phyloP scores from a whole-genome alignment of 2,113 vertebrate genomes.

The Seriola dumerili region DNA sequence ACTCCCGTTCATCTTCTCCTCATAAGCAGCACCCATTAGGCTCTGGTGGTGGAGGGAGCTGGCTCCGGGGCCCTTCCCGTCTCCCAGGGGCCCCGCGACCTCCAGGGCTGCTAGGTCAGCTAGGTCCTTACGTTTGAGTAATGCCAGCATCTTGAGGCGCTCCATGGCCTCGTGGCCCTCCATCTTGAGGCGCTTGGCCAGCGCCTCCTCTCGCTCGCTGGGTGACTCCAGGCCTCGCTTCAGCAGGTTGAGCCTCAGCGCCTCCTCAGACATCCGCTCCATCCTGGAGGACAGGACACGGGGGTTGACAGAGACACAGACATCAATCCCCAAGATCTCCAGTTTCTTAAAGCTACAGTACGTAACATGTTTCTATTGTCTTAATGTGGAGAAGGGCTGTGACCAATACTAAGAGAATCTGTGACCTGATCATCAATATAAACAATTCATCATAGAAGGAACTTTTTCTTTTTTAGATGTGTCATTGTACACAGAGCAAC shows the following conservation, averaged over 20 bases:
- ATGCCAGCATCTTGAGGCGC: constrained; percentile 95
- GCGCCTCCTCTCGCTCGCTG: constrained; percentile 92
- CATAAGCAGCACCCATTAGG: constrained; percentile 78
- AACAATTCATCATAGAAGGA: too few relatives aligned
- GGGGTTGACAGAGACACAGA: constrained; percentile 6
- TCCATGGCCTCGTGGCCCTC: constrained; percentile 99
- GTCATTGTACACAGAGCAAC: too few relatives aligned
- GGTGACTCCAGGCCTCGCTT: constrained; percentile 93
- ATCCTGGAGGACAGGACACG: constrained; percentile 83
- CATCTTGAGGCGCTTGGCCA: constrained; percentile 96
- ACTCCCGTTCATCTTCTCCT: constrained; percentile 86
- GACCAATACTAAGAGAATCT: too few relatives aligned
- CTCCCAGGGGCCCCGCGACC: constrained; percentile 83
- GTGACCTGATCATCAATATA: too few relatives aligned
- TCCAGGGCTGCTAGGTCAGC: constrained; percentile 91
- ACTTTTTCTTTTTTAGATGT: too few relatives aligned
- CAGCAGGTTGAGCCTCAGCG: constrained; percentile 93
- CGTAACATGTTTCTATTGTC: background rate
- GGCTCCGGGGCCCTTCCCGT: constrained; percentile 81
- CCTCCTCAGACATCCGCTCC: constrained; percentile 97
- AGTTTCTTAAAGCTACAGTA: background rate
- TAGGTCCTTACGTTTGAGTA: constrained; percentile 96
- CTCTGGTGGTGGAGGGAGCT: constrained; percentile 80
- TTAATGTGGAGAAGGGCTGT: background rate
- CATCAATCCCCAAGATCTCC: background rate